Conservation (phyloP, 2,113 vertebrate species). For the Rhineura floridana region DNA sequence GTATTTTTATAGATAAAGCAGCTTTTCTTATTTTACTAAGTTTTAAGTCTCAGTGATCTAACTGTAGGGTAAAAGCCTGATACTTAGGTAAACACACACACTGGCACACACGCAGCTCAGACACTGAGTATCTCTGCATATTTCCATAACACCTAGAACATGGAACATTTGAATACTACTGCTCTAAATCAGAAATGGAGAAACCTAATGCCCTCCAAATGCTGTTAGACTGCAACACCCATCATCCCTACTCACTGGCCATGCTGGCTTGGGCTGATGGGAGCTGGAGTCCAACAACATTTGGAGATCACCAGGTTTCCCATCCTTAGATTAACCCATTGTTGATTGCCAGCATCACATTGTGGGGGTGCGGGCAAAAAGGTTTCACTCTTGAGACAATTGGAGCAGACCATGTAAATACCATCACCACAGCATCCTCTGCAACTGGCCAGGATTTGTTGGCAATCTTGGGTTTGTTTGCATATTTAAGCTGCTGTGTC, state of each 20-base stretch:
- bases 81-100: no score
- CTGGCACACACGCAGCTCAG: no score
- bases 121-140: no score
- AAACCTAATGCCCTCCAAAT: not conserved
- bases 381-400: not conserved
- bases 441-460: not conserved
- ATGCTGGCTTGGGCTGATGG: not conserved
- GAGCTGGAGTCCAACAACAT: not conserved
- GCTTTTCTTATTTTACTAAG: no score
- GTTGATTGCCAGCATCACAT: not conserved
- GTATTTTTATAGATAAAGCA: no score
- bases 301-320: not conserved
- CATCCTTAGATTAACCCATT: not conserved
- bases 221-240: not conserved
- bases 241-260: not conserved
- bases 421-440: not conserved
- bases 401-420: not conserved
- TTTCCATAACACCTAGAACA: no score
- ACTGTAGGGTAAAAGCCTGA: no score
- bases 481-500: not conserved
- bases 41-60: no score
- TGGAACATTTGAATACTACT: no score
- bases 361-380: not conserved
- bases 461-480: conserved; percentile 9
- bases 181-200: no score